A percentile compares a stretch with the other conserved stretches of the same genome.
These are phyloP conservation scores for Athalia rosae DNA, from an alignment of 2,888 invertebrate species.

Conservation along the genomic window DNA sequence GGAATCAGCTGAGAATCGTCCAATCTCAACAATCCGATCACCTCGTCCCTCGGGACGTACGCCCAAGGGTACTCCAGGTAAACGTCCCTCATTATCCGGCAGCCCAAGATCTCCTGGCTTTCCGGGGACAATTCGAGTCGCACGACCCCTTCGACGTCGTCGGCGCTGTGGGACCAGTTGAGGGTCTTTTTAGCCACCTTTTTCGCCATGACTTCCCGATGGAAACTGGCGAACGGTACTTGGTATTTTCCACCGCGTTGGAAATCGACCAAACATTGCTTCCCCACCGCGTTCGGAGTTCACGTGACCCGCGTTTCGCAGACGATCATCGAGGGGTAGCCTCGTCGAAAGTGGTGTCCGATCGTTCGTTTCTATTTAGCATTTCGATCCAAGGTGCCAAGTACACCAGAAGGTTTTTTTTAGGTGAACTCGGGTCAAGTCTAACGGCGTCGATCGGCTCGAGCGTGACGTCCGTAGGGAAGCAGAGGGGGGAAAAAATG, in stretches of 20 bases:
- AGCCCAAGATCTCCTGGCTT: constrained; percentile 61
- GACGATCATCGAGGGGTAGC: background rate
- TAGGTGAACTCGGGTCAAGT: constrained; percentile 22
- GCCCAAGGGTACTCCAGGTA: constrained; percentile 70
- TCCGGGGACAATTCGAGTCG: constrained; percentile 57
- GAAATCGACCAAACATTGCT: constrained; percentile 42
- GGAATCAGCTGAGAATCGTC: constrained; percentile 56
- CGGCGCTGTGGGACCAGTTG: constrained; percentile 60
- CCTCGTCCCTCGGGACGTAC: constrained; percentile 57
- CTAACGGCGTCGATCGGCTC: background rate
- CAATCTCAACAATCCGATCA: constrained; percentile 50
- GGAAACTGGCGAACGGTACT: background rate
- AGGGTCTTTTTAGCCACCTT: background rate
- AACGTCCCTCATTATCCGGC: constrained; percentile 63
- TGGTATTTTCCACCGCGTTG: background rate
- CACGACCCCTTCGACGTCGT: constrained; percentile 62
- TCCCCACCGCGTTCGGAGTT: background rate
- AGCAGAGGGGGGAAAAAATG: background rate
- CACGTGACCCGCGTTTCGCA: background rate
- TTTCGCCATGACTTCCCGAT: constrained; percentile 52
- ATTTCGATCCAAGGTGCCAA: constrained; percentile 25
- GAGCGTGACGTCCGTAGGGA: background rate
- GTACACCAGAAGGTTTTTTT: background rate
- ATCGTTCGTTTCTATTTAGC: constrained; percentile 1
- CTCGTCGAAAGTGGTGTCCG: background rate